phyloP scores from a whole-genome alignment of 2,888 invertebrate genomes.

The Nysson spinosus region DNA sequence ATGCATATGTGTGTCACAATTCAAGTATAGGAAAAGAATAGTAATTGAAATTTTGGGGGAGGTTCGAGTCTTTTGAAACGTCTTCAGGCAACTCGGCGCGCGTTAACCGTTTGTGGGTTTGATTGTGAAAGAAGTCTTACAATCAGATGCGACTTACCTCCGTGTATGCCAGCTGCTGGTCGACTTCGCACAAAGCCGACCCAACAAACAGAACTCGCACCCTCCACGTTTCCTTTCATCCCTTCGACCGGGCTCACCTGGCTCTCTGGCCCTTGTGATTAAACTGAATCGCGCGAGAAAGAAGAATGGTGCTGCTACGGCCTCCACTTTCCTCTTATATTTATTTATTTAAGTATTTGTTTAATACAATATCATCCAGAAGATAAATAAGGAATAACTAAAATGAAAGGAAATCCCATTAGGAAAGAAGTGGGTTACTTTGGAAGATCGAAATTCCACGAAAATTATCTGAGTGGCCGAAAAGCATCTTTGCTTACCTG shows the following conservation, averaged over 20 bases:
- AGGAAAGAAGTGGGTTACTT: too few relatives aligned
- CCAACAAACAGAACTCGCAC: conserved; percentile 54
- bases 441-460: not conserved
- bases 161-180: conserved; percentile 49
- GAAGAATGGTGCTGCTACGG: not conserved
- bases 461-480: not conserved
- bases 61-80: not conserved
- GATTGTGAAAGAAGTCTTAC: conserved; percentile 23
- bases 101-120: conserved; percentile 18
- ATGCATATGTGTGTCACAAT: too few relatives aligned
- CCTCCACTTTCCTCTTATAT: not conserved
- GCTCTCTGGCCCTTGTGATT: conserved; percentile 41
- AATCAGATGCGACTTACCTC: conserved; percentile 34
- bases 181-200: conserved; percentile 46
- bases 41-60: too few relatives aligned
- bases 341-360: not conserved
- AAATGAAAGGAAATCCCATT: too few relatives aligned
- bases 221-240: conserved; percentile 44
- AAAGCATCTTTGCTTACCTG: not conserved
- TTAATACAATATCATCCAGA: too few relatives aligned
- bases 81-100: conserved; percentile 12
- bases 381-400: too few relatives aligned
- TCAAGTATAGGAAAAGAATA: too few relatives aligned
- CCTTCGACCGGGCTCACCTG: conserved; percentile 45
- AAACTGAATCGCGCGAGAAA: conserved; percentile 40